Base-by-base conservation (phyloP, 2,888 invertebrate species). In the Allacma fusca region DNA sequence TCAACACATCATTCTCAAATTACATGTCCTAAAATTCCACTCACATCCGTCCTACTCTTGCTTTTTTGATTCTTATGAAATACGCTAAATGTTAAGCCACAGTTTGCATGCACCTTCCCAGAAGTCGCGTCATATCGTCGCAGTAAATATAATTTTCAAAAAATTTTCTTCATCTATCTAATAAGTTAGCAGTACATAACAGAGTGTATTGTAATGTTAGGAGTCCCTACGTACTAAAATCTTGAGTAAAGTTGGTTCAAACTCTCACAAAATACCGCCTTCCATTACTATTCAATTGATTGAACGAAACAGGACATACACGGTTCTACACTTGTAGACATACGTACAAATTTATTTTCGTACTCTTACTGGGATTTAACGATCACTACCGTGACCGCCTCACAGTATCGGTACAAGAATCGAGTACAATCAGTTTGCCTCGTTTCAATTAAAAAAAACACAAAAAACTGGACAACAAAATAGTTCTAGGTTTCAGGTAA, bases 81-180 rank as follows among this genome's bases (percentile, higher is more conserved):
- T 50, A 50, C 50, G 50, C 50, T 50, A 50, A 50, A 12, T 50
- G 50, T 34, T 57, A 59, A 71, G 57, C 57, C 72, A 59, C 72
- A 72, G n/a, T 72, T 62, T 34, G 29, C 34, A 72, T 72, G 72
- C 72, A 72, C 72, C 72, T 72, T 72, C 59, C 72, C 72, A 72
- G 72, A 72, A 72, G 72, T 62, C 59, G 59, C 72, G 19, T 72
- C 62, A 34, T 62, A 29, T 50, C 50, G n/a, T 50, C 50, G 50
- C n/a, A 13, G 50, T 16, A 50, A 50, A 50, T 50, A 50, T 50
- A 50, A 16, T 50, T 50, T 16, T 16, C 2, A 13, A 12, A 50
- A 50, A 12, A 16, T 19, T 50, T 40, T 40, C 40, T 50, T 50
- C n/a, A 50, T 50, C 19, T 50, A 50, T 50, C 16, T 16, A n/a